Conservation (phyloP, 64 coral and sea anemone species). For the Montipora efflorescens region DNA sequence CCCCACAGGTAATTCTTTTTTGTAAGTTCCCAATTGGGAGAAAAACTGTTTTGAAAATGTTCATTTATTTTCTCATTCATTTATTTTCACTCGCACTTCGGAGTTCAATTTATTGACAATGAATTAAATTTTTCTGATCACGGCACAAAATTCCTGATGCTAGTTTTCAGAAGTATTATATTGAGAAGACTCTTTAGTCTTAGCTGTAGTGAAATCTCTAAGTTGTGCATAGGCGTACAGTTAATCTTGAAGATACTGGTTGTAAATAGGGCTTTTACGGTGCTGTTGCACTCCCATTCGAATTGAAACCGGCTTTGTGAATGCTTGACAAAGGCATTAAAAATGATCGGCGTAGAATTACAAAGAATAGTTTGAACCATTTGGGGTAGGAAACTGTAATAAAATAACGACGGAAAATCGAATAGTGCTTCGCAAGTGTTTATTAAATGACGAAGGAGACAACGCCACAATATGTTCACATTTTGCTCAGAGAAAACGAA, state of each 20-base stretch:
- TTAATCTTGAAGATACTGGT: constrained; percentile 59
- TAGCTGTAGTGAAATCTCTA: background rate
- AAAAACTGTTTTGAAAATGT: constrained; percentile 27
- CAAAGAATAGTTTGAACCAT: constrained; percentile 17
- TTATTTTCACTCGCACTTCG: background rate
- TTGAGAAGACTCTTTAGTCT: constrained; percentile 34
- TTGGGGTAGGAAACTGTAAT: constrained; percentile 33
- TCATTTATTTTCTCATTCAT: constrained; percentile 32
- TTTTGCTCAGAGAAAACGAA: background rate
- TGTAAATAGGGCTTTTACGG: constrained; percentile 50
- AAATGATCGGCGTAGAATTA: constrained; percentile 15
- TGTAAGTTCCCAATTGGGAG: background rate
- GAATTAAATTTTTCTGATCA: constrained; percentile 12
- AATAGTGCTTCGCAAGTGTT: background rate
- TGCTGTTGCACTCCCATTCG: constrained; percentile 15
- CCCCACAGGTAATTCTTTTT: background rate
- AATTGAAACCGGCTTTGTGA: constrained; percentile 50
- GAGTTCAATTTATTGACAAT: constrained; percentile 10
- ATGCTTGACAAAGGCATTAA: constrained; percentile 44
- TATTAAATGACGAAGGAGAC: constrained; percentile 13
- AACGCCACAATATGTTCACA: background rate
- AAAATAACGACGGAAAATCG: constrained; percentile 36
- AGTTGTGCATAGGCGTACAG: constrained; percentile 15
- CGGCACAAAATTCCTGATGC: constrained; percentile 40
- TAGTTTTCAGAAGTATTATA: background rate